Evolutionary conservation across 2,888 invertebrate species (phyloP).

Genomic region (Metopia argyrocephala): DNA sequence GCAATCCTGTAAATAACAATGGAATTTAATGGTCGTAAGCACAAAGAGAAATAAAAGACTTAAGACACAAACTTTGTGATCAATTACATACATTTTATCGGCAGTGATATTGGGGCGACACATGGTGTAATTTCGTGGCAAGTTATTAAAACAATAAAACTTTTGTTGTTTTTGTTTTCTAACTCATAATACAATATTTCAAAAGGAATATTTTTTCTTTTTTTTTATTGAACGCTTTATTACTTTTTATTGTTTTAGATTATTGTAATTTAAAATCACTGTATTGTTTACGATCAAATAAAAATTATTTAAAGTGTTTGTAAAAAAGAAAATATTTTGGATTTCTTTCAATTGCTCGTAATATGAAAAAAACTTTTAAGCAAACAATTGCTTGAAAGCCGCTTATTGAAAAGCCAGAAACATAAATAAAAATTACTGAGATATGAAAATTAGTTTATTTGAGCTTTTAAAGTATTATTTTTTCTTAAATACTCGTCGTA

Average conservation of each 20-base stretch:
- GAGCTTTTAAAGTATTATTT: neutral
- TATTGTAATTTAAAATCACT: neutral
- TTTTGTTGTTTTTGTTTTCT: neutral
- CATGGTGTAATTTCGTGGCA: conserved; percentile 40
- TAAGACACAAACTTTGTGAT: conserved; percentile 24
- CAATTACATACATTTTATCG: neutral
- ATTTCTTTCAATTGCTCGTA: conserved; percentile 17
- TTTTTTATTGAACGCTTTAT: neutral
- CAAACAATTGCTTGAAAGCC: too few relatives aligned
- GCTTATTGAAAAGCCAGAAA: neutral
- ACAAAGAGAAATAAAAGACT: conserved; percentile 44
- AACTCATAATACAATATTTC: neutral
- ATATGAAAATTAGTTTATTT: neutral
- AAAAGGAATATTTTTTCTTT: neutral
- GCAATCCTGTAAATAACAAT: too few relatives aligned
- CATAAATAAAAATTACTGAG: neutral
- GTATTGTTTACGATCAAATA: too few relatives aligned
- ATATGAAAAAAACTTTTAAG: neutral
- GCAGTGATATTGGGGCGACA: conserved; percentile 16
- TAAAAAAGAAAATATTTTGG: neutral
- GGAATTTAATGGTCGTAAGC: neutral
- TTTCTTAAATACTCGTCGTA: too few relatives aligned
- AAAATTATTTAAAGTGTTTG: neutral
- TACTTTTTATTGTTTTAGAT: neutral
- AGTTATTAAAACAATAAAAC: conserved; percentile 45